Conservation (phyloP, 2,888 invertebrate species). For the Mythimna ferrago region DNA sequence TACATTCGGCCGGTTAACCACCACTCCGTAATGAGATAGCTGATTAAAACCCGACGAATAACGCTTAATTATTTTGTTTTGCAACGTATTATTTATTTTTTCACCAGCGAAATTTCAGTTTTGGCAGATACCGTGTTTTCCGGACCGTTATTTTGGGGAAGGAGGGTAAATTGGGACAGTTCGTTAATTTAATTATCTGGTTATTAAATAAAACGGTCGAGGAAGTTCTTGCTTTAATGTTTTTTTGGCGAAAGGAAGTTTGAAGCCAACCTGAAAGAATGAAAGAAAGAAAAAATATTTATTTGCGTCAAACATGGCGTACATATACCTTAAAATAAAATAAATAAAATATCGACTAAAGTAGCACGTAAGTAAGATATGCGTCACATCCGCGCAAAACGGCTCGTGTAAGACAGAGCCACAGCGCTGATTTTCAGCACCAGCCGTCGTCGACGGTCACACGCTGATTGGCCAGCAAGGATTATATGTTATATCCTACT, state of each 20-base stretch:
- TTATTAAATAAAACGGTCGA: slow-evolving; percentile 17
- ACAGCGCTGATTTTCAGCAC: too few species aligned
- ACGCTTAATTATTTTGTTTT: slow-evolving; percentile 61
- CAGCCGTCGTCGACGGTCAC: too few species aligned
- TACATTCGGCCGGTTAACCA: slow-evolving; percentile 69
- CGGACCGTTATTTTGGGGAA: slow-evolving; percentile 16
- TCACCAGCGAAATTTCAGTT: slow-evolving; percentile 39
- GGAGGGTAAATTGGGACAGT: slow-evolving; percentile 32
- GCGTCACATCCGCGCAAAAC: too few species aligned
- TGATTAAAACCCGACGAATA: slow-evolving; percentile 66
- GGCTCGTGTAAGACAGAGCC: too few species aligned
- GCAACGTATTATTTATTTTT: slow-evolving; percentile 53
- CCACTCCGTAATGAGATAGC: slow-evolving; percentile 68
- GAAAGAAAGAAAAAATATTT: too few species aligned
- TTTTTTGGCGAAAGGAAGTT: neutral
- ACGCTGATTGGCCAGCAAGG: too few species aligned
- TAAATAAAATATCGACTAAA: too few species aligned
- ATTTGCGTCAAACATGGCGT: too few species aligned
- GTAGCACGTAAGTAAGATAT: too few species aligned
- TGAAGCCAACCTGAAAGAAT: neutral
- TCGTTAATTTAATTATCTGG: slow-evolving; percentile 43
- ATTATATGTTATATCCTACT: too few species aligned
- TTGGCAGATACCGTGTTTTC: slow-evolving; percentile 18
- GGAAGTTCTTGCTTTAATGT: slow-evolving; percentile 12
- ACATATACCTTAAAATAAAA: too few species aligned